Percentiles rank a stretch among this genome's conserved stretches.
Evolutionary conservation across 2,113 vertebrate genomes (phyloP).

Genomic region (Aegotheles bennettii): DNA sequence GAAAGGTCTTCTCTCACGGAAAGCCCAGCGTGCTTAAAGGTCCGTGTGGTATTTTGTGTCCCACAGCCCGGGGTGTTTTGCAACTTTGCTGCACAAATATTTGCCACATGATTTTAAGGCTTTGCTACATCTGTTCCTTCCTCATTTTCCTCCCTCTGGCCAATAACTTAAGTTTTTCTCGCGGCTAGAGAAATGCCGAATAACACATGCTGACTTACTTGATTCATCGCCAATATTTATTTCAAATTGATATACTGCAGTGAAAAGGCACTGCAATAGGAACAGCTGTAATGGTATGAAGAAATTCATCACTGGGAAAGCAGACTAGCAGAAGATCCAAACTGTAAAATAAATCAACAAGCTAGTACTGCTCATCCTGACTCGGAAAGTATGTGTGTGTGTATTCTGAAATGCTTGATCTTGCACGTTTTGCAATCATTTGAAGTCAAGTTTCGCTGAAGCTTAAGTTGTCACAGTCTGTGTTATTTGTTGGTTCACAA

Average conservation of each 20-base stretch:
- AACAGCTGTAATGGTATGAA: slow-evolving; percentile 4
- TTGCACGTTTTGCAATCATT: neutral
- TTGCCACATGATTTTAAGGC: neutral
- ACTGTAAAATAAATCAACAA: neutral
- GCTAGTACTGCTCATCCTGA: neutral
- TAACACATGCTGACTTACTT: neutral
- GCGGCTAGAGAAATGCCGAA: neutral
- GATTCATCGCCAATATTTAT: slow-evolving; percentile 28
- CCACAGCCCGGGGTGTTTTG: neutral
- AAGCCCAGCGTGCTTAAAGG: neutral
- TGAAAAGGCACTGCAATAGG: slow-evolving; percentile 16
- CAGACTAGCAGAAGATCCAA: neutral
- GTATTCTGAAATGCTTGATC: neutral
- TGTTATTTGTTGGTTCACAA: neutral
- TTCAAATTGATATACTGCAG: slow-evolving; percentile 19
- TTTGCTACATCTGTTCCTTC: neutral
- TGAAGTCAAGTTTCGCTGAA: neutral
- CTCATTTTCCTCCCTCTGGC: neutral
- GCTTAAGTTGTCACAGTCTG: neutral
- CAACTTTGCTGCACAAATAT: neutral
- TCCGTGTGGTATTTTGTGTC: neutral
- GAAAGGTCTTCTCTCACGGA: neutral
- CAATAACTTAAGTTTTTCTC: neutral
- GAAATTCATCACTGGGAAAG: neutral
- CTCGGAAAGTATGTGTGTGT: neutral